Evolutionary conservation across 2,888 invertebrate species (phyloP).

Genomic region (Hyalella azteca): DNA sequence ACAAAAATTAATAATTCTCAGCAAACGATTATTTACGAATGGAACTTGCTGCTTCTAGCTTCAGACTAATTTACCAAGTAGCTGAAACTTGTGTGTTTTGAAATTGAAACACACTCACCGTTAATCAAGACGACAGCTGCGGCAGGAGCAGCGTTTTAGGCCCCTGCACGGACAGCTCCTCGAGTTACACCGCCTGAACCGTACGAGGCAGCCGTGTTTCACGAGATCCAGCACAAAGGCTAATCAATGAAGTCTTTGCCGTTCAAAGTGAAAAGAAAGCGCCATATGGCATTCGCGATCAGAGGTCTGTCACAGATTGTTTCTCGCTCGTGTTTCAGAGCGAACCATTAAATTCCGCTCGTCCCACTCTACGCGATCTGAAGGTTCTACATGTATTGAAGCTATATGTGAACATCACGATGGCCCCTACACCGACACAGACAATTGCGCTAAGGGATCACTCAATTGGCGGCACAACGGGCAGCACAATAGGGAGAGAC

Average conservation of each 20-base stretch:
- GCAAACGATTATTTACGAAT: too few species aligned
- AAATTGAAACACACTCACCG: too few species aligned
- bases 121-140: too few species aligned
- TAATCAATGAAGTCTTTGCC: conserved; percentile 28
- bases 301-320: conserved; percentile 21
- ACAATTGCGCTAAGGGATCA: conserved; percentile 24
- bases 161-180: conserved; percentile 1
- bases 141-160: too few species aligned
- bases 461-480: conserved; percentile 24
- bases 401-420: not conserved
- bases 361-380: conserved; percentile 4
- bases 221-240: conserved; percentile 19
- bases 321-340: conserved; percentile 26
- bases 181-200: conserved; percentile 19
- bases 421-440: conserved; percentile 11
- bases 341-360: conserved; percentile 17
- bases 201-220: conserved; percentile 2
- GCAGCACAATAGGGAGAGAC: conserved; percentile 12
- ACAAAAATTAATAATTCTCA: too few species aligned
- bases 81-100: too few species aligned
- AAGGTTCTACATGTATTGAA: conserved; percentile 21
- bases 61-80: too few species aligned
- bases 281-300: conserved; percentile 23
- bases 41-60: too few species aligned
- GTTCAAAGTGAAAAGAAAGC: conserved; percentile 17